A percentile compares a stretch with the other conserved stretches of the same genome.
phyloP scores from a whole-genome alignment of 2,797 vertebrate species.

The Danio kyathit region DNA sequence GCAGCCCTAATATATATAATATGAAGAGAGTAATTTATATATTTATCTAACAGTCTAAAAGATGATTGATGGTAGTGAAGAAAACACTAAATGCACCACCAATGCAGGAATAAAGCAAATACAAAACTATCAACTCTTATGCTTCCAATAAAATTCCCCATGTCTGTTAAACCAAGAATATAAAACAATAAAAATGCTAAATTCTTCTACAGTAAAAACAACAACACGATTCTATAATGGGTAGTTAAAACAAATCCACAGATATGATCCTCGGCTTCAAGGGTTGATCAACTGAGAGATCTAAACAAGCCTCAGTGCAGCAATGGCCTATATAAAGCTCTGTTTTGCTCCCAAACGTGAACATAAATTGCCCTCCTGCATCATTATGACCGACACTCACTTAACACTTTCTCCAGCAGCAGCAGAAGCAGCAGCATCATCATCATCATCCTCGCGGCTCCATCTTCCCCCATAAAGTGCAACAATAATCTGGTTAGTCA shows the following conservation, averaged over 20 bases:
- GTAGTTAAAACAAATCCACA: neutral
- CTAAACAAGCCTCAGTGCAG: neutral
- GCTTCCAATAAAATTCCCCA: no score
- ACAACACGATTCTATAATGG: neutral
- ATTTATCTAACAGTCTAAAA: no score
- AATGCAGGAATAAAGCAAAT: no score
- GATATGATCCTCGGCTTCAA: neutral
- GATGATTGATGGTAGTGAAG: no score
- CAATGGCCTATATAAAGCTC: neutral
- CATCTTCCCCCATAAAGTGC: conserved; percentile 65
- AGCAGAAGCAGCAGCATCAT: no score
- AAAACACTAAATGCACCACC: no score
- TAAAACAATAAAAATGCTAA: no score
- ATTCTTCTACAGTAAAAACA: neutral
- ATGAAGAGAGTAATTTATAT: no score
- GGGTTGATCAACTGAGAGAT: neutral
- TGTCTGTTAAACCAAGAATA: no score
- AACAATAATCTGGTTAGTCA: conserved; percentile 78
- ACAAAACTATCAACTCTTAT: no score
- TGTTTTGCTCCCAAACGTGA: conserved; percentile 10
- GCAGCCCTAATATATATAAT: no score
- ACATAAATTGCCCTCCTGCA: conserved; percentile 23
- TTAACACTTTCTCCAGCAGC: conserved; percentile 23
- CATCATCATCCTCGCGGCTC: conserved; percentile 37
- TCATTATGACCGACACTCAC: conserved; percentile 22